phyloP scores from a whole-genome alignment of 2,888 invertebrate species.

The Dorcus hopei region DNA sequence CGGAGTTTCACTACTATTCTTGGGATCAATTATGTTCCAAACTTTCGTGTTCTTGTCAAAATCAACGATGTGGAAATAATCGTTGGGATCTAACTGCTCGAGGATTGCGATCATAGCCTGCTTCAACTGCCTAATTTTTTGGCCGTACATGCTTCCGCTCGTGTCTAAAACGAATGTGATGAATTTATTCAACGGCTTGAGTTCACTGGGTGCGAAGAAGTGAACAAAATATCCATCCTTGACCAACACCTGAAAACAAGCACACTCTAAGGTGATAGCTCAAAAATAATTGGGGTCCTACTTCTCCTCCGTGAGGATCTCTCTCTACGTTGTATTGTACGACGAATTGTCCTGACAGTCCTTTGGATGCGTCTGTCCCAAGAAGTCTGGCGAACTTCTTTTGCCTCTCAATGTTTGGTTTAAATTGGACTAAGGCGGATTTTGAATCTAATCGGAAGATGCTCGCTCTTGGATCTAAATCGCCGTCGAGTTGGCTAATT shows the following conservation, averaged over 20 bases:
- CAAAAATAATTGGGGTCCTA: conserved; percentile 27
- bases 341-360: conserved; percentile 63
- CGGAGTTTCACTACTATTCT: neutral
- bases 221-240: conserved; percentile 74
- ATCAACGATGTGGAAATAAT: conserved; percentile 66
- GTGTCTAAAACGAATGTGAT: conserved; percentile 74
- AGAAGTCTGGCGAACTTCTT: conserved; percentile 50
- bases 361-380: conserved; percentile 46
- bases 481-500: conserved; percentile 54
- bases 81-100: conserved; percentile 58
- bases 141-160: conserved; percentile 71
- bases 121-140: conserved; percentile 63
- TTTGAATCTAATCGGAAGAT: conserved; percentile 34
- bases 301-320: conserved; percentile 57
- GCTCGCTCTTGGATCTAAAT: conserved; percentile 43
- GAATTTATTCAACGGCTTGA: conserved; percentile 61
- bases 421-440: conserved; percentile 52
- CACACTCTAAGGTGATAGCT: neutral
- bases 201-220: conserved; percentile 64
- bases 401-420: conserved; percentile 59
- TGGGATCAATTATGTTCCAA: conserved; percentile 48
- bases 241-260: conserved; percentile 52
- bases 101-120: conserved; percentile 68
- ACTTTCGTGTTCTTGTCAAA: conserved; percentile 57
- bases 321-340: conserved; percentile 70